Percentiles rank a stretch among this genome's conserved stretches.
Evolutionary conservation across 2,113 vertebrate genomes (phyloP).

Genomic region (Natator depressus): DNA sequence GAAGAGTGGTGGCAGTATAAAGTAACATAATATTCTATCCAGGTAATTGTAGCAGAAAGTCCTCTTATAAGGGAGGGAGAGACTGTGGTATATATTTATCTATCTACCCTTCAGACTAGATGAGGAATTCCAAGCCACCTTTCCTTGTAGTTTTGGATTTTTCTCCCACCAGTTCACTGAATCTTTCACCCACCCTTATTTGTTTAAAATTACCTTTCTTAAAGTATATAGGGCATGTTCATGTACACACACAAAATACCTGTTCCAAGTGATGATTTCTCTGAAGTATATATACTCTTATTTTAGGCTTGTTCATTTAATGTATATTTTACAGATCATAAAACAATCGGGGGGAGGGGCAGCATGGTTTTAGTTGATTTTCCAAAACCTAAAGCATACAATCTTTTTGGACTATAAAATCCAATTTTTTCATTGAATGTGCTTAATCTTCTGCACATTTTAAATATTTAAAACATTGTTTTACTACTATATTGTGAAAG

Average conservation of each 20-base stretch:
- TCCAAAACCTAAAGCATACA: neutral
- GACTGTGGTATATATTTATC: neutral
- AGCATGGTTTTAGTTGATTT: neutral
- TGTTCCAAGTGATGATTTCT: neutral
- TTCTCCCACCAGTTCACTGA: neutral
- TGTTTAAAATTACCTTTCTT: neutral
- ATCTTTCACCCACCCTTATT: neutral
- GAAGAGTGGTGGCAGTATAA: neutral
- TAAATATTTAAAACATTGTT: neutral
- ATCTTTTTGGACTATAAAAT: neutral
- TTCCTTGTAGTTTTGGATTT: slow-evolving; percentile 2
- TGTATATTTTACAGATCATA: neutral
- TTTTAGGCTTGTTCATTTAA: neutral
- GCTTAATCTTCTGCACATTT: neutral
- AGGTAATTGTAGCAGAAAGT: neutral
- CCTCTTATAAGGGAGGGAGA: neutral
- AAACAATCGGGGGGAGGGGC: neutral
- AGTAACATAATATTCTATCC: neutral
- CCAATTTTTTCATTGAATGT: neutral
- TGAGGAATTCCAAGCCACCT: neutral
- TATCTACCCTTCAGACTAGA: neutral
- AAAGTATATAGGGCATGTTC: neutral
- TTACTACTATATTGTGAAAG: neutral
- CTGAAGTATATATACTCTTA: neutral
- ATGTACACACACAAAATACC: neutral